Evolutionary conservation across 2,113 vertebrate genomes (phyloP).

Genomic region (Pseudorectes ferrugineus): DNA sequence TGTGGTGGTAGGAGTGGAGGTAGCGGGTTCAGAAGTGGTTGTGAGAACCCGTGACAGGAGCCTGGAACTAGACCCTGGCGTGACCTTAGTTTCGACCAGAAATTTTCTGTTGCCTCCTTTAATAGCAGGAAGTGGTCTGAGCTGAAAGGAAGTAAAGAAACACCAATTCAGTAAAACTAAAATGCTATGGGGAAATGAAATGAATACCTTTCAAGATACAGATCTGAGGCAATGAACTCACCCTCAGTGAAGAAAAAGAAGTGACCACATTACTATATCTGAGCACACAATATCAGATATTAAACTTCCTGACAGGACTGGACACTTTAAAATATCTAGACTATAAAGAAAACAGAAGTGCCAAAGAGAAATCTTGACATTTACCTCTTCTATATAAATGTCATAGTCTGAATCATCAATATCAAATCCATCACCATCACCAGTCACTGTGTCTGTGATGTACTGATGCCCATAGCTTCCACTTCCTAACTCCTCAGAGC

Average conservation of each 20-base stretch:
- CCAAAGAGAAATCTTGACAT: not conserved
- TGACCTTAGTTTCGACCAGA: conserved; percentile 74
- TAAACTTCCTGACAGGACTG: not conserved
- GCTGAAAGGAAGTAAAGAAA: conserved; percentile 61
- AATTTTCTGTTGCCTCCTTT: conserved; percentile 75
- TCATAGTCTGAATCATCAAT: conserved; percentile 89
- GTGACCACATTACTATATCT: not conserved
- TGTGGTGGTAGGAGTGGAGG: not conserved
- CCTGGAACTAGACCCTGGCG: conserved; percentile 62
- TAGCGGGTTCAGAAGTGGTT: conserved; percentile 24
- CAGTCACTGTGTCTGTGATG: conserved; percentile 65
- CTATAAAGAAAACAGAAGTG: not conserved
- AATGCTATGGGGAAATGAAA: not conserved
- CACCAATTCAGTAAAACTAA: not conserved
- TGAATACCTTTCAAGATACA: not conserved
- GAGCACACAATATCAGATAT: not conserved
- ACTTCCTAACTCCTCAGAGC: conserved; percentile 79
- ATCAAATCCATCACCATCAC: conserved; percentile 80
- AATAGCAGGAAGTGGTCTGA: conserved; percentile 80
- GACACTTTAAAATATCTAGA: not conserved
- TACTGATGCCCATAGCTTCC: conserved; percentile 77
- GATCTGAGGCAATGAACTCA: not conserved
- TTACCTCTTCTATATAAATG: conserved; percentile 90
- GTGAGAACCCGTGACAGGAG: conserved; percentile 40
- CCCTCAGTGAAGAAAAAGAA: not conserved